Evolutionary conservation across 92 coral and sea anemone species (phyloP).

Genomic region (Epizoanthus stellaris): DNA sequence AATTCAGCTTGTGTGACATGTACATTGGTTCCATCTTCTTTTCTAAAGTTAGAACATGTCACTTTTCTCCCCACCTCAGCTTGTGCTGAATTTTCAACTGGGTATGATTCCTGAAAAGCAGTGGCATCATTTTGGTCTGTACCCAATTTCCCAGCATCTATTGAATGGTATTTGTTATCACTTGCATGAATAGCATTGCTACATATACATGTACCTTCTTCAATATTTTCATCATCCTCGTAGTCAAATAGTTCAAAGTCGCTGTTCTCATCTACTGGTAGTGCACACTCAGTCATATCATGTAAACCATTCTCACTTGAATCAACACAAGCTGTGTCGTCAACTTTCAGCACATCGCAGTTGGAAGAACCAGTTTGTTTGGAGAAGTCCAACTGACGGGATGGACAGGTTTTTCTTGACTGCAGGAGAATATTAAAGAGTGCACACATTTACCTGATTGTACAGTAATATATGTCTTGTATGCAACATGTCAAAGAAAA

Average conservation of each 20-base stretch:
- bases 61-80: not conserved
- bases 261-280: conserved; percentile 3
- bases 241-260: conserved; percentile 24
- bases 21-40: not conserved
- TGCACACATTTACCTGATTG: too few species aligned
- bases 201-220: not conserved
- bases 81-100: conserved; percentile 15
- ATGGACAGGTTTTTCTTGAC: conserved; percentile 3
- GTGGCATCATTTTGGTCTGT: not conserved
- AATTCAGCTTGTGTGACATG: not conserved
- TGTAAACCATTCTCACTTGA: too few species aligned
- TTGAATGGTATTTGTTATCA: not conserved
- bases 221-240: not conserved
- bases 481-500: not conserved
- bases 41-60: not conserved
- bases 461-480: not conserved
- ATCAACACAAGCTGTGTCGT: not conserved
- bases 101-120: not conserved
- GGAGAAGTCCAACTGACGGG: conserved; percentile 39
- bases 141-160: not conserved
- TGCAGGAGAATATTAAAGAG: not conserved
- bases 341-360: not conserved
- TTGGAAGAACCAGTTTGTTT: not conserved
- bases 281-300: not conserved
- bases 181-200: not conserved